These are phyloP conservation scores for Drepana arcuata DNA, from an alignment of 1,140 invertebrate species.

Conservation along the genomic window DNA sequence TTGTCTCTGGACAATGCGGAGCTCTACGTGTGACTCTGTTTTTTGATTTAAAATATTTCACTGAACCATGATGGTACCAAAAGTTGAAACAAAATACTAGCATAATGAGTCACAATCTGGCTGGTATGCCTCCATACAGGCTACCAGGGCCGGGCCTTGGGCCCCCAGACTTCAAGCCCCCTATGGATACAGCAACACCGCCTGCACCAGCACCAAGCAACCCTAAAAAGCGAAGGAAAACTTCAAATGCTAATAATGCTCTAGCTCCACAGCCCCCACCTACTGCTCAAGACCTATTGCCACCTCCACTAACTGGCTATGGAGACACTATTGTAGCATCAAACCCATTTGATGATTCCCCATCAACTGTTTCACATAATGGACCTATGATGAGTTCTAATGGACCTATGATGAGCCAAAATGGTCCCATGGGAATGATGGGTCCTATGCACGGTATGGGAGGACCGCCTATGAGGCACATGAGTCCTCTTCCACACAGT, in stretches of 20 bases:
- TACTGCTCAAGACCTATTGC: slow-evolving; percentile 81
- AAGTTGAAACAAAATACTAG: slow-evolving; percentile 47
- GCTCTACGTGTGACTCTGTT: slow-evolving; percentile 48
- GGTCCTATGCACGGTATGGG: slow-evolving; percentile 76
- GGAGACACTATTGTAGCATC: slow-evolving; percentile 95
- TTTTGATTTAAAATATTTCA: slow-evolving; percentile 30
- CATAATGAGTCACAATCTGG: slow-evolving; percentile 78
- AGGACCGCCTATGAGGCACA: slow-evolving; percentile 79
- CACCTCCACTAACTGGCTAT: slow-evolving; percentile 88
- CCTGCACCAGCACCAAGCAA: slow-evolving; percentile 75
- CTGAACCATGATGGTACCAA: slow-evolving; percentile 47
- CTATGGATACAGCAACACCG: slow-evolving; percentile 72
- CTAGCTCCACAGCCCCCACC: slow-evolving; percentile 73
- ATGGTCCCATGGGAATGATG: slow-evolving; percentile 74
- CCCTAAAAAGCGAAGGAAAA: slow-evolving; percentile 80
- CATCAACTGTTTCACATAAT: slow-evolving; percentile 75
- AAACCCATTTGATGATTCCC: slow-evolving; percentile 96
- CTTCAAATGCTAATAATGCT: slow-evolving; percentile 74
- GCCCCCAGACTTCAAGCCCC: slow-evolving; percentile 76
- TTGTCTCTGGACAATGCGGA: slow-evolving; percentile 60
- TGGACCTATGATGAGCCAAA: slow-evolving; percentile 71
- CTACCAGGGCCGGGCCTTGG: slow-evolving; percentile 77
- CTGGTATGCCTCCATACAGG: slow-evolving; percentile 78
- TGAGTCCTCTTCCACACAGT: slow-evolving; percentile 77
- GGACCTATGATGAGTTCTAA: slow-evolving; percentile 76